phyloP scores from a whole-genome alignment of 2,113 vertebrate species.

The Herpailurus yagouaroundi region DNA sequence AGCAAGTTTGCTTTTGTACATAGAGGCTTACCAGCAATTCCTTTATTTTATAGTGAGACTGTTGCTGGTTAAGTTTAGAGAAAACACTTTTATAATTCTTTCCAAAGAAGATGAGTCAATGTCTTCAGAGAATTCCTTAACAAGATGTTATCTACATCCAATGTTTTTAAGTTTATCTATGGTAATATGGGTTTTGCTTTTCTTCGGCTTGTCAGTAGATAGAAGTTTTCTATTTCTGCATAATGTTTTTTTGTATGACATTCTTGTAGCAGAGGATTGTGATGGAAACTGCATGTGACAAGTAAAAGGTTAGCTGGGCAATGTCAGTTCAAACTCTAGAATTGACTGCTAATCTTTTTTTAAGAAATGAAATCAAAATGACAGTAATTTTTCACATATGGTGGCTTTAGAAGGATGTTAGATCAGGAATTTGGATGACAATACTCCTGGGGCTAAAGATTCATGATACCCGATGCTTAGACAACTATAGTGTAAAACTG shows the following conservation, averaged over 20 bases:
- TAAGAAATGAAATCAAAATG: background rate
- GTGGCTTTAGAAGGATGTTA: background rate
- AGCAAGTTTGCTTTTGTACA: background rate
- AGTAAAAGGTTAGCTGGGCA: background rate
- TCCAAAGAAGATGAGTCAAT: background rate
- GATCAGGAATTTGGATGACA: background rate
- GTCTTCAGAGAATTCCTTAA: background rate
- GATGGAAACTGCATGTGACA: slow-evolving; percentile 8
- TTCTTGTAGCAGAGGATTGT: background rate
- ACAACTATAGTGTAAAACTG: background rate
- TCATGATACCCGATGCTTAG: background rate
- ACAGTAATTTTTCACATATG: background rate
- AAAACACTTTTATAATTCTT: background rate
- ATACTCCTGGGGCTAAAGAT: background rate
- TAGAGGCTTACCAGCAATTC: background rate
- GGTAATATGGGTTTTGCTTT: background rate
- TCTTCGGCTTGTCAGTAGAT: background rate
- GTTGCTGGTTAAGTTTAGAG: background rate
- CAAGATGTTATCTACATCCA: background rate
- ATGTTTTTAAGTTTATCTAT: background rate
- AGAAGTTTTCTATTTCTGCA: slow-evolving; percentile 25
- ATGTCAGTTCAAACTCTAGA: background rate
- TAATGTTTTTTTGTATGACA: background rate
- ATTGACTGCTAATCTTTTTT: background rate
- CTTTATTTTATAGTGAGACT: background rate